These are phyloP conservation scores for Caenorhabditis sulstoni DNA, from an alignment of 2,888 invertebrate species.

Conservation along the genomic window DNA sequence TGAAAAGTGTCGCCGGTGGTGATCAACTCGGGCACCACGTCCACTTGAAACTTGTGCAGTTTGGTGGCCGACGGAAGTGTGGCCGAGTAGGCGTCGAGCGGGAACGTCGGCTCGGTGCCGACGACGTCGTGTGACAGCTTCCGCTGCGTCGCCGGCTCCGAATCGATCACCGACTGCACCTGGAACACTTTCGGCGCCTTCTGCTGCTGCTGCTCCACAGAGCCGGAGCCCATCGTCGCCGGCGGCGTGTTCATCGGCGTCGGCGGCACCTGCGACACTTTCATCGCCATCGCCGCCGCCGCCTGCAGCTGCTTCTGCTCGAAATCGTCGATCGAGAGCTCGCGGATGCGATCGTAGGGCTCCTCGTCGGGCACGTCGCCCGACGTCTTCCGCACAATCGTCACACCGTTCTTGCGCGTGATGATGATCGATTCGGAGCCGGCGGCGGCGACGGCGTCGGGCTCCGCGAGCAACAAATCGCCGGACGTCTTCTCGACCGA, in stretches of 20 bases:
- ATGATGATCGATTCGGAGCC: constrained; percentile 36
- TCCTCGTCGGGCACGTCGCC: constrained; percentile 12
- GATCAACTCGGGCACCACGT: not conserved
- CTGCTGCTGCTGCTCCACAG: too few relatives aligned
- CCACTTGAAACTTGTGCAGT: constrained; percentile 23
- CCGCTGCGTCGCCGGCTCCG: constrained; percentile 5
- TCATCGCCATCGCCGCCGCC: too few relatives aligned
- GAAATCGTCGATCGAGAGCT: constrained; percentile 49
- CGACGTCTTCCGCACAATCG: constrained; percentile 54
- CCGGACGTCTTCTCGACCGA: constrained; percentile 29
- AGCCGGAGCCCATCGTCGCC: constrained; percentile 37
- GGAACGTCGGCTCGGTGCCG: too few relatives aligned
- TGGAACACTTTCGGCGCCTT: constrained; percentile 2
- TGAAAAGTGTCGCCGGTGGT: constrained; percentile 22
- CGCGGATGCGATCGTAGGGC: constrained; percentile 28
- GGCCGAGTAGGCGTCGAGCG: too few relatives aligned
- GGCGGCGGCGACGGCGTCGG: too few relatives aligned
- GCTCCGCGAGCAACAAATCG: too few relatives aligned
- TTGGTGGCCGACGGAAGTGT: too few relatives aligned
- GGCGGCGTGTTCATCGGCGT: constrained; percentile 62
- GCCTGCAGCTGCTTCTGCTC: too few relatives aligned
- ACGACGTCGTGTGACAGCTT: constrained; percentile 20
- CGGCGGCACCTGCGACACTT: constrained; percentile 41
- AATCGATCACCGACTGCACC: constrained; percentile 11
- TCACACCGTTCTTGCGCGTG: constrained; percentile 56